Conservation (phyloP, 2,888 invertebrate genomes). For the Tachina fera region DNA sequence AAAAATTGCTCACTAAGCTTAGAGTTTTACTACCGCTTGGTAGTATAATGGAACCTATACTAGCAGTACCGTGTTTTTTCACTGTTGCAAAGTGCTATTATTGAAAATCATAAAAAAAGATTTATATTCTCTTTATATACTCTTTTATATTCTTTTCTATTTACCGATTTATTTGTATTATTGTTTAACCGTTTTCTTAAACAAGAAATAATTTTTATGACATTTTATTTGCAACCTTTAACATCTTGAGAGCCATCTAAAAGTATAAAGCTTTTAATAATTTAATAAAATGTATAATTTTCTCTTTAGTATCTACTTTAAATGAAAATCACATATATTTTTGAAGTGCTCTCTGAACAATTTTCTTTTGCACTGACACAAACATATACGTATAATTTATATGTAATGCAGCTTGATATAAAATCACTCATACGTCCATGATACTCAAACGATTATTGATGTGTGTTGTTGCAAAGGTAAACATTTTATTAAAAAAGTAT, state of each 20-base stretch:
- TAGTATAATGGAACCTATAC: too few species aligned
- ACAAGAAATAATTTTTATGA: background rate
- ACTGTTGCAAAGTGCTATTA: too few species aligned
- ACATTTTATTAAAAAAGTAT: background rate
- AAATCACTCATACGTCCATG: conserved; percentile 21
- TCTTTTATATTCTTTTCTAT: background rate
- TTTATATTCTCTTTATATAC: too few species aligned
- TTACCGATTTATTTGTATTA: background rate
- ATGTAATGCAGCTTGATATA: background rate
- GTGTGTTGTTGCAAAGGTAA: background rate
- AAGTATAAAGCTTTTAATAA: background rate
- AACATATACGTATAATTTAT: conserved; percentile 1
- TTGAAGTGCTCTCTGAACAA: conserved; percentile 4
- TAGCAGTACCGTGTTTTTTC: too few species aligned
- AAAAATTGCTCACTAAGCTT: too few species aligned
- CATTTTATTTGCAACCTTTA: conserved; percentile 6
- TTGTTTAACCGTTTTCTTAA: background rate
- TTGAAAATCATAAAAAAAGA: too few species aligned
- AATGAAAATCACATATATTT: background rate
- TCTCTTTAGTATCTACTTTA: background rate
- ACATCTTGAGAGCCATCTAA: background rate
- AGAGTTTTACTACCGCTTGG: too few species aligned
- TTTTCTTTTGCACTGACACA: background rate
- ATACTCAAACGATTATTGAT: background rate
- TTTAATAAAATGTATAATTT: conserved; percentile 14